A percentile compares a stretch with the other conserved stretches of the same genome.
Conservation (phyloP, 2,113 vertebrate genomes). For the Dasyprocta punctata region DNA sequence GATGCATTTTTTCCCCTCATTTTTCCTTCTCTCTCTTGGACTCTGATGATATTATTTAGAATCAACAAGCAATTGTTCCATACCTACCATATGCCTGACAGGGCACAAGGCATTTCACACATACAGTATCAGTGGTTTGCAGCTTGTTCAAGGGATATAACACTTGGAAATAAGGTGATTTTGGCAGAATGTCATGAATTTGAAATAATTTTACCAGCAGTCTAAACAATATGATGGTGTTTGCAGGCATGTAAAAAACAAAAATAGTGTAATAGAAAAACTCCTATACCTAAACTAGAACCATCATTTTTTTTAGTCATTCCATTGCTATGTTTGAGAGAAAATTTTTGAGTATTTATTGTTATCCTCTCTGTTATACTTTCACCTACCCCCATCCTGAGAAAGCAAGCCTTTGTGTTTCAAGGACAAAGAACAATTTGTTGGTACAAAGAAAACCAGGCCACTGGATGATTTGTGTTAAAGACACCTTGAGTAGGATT, state of each 20-base stretch:
- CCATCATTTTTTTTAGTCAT: not conserved
- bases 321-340: not conserved
- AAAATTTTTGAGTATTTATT: slow-evolving; percentile 5
- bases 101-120: not conserved
- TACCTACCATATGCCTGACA: not conserved
- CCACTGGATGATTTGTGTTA: not conserved
- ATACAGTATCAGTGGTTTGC: not conserved
- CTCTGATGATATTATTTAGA: slow-evolving; percentile 25
- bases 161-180: slow-evolving; percentile 49
- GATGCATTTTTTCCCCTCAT: not conserved
- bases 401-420: not conserved
- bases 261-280: not conserved
- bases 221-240: not conserved
- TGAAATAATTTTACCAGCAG: slow-evolving; percentile 56
- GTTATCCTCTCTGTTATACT: not conserved
- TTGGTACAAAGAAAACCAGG: not conserved
- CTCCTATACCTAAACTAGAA: not conserved
- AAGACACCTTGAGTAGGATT: not conserved
- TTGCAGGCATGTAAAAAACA: not conserved
- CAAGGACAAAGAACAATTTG: not conserved
- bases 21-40: not conserved
- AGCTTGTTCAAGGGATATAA: not conserved
- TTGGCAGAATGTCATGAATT: slow-evolving; percentile 31
- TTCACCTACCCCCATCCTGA: not conserved
- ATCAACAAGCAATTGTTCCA: not conserved